These are phyloP conservation scores for Sericinus montela DNA, from an alignment of 2,888 invertebrate species.

Conservation along the genomic window DNA sequence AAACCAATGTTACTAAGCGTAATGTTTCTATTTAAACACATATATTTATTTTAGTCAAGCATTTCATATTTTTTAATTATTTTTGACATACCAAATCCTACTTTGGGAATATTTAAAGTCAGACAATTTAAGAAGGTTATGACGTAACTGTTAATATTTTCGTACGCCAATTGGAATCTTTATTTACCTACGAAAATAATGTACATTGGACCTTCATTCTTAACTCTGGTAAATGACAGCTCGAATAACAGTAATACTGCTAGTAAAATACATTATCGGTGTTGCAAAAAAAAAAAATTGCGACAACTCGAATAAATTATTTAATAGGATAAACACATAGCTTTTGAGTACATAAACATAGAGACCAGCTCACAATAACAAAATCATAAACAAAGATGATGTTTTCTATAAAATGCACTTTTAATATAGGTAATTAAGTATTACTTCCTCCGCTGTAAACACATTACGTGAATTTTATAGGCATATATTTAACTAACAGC, in stretches of 20 bases:
- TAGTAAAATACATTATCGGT: constrained; percentile 25
- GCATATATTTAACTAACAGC: constrained; percentile 14
- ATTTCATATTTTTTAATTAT: constrained; percentile 55
- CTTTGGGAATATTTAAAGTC: constrained; percentile 32
- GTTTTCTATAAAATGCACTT: constrained; percentile 64
- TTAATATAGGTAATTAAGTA: constrained; percentile 56
- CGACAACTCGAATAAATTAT: constrained; percentile 30
- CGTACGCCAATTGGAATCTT: constrained; percentile 54
- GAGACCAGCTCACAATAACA: constrained; percentile 72
- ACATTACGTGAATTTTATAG: constrained; percentile 3
- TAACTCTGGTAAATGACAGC: constrained; percentile 50
- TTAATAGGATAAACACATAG: constrained; percentile 29
- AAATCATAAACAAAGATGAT: constrained; percentile 46
- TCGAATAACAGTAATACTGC: constrained; percentile 45
- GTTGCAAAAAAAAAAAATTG: constrained; percentile 42
- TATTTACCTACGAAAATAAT: constrained; percentile 68
- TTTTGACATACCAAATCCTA: constrained; percentile 47
- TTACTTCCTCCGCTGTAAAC: constrained; percentile 35
- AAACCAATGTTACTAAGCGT: constrained; percentile 74
- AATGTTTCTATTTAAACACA: constrained; percentile 70
- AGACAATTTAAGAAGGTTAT: too few species aligned
- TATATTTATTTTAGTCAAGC: constrained; percentile 58
- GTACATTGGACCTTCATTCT: constrained; percentile 64
- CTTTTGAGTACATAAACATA: constrained; percentile 69
- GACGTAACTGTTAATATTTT: constrained; percentile 16